Evolutionary conservation across 2,888 invertebrate species (phyloP).

Genomic region (Troides aeacus): DNA sequence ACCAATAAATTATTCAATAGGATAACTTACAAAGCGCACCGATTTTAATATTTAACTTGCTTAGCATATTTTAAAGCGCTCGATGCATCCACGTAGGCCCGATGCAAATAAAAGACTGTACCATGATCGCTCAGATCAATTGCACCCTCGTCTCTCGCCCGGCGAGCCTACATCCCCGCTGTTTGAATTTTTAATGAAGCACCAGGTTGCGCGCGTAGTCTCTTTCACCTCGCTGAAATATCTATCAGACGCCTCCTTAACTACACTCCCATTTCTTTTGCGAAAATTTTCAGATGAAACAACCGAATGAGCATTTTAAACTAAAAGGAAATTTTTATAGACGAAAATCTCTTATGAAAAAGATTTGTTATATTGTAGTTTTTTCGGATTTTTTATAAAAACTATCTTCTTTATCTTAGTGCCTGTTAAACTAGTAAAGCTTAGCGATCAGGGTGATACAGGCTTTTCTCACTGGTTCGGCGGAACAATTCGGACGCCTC

Average conservation of each 20-base stretch:
- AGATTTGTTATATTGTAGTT: too few relatives aligned
- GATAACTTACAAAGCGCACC: slow-evolving; percentile 27
- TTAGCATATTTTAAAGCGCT: slow-evolving; percentile 41
- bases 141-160: slow-evolving; percentile 39
- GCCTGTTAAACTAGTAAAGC: too few relatives aligned
- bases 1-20: slow-evolving; percentile 28
- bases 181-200: slow-evolving; percentile 45
- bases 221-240: slow-evolving; percentile 26
- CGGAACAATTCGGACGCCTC: too few relatives aligned
- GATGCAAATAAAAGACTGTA: slow-evolving; percentile 66
- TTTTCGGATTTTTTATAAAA: too few relatives aligned
- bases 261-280: slow-evolving; percentile 20
- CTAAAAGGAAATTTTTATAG: background rate
- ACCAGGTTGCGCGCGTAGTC: slow-evolving; percentile 29
- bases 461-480: too few relatives aligned
- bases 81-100: slow-evolving; percentile 41
- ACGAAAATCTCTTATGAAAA: background rate
- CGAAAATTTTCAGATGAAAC: background rate
- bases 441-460: too few relatives aligned
- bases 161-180: slow-evolving; percentile 37
- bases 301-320: background rate
- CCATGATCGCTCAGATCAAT: slow-evolving; percentile 59
- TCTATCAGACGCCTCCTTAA: slow-evolving; percentile 30
- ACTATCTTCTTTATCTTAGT: too few relatives aligned
- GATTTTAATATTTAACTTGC: slow-evolving; percentile 38